phyloP scores from a whole-genome alignment of 1,140 invertebrate species.

The honey bee (Apis mellifera) region Amel_HAv3.1 CM009937.2:12362501-12363000 shows the following conservation, averaged over 20 bases:
- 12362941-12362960: slow-evolving; percentile 98
- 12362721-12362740: slow-evolving; percentile 95
- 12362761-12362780: slow-evolving; percentile 92
- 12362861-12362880: slow-evolving; percentile 97
- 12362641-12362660: slow-evolving; percentile 93
- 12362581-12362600: slow-evolving; percentile 94
- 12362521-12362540: slow-evolving; percentile 88
- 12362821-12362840: slow-evolving; percentile 98
- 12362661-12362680: slow-evolving; percentile 86
- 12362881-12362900: slow-evolving; percentile 96
- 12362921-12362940: slow-evolving; percentile 97
- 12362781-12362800: slow-evolving; percentile 96
- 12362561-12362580: slow-evolving; percentile 91
- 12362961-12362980: slow-evolving; percentile 98
- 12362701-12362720: slow-evolving; percentile 95
- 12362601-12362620: slow-evolving; percentile 96
- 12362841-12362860: slow-evolving; percentile 98
- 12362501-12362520: slow-evolving; percentile 84
- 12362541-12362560: slow-evolving; percentile 89
- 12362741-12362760: slow-evolving; percentile 97
- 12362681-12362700: slow-evolving; percentile 81
- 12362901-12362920: slow-evolving; percentile 92
- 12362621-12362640: slow-evolving; percentile 94
- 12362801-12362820: slow-evolving; percentile 98
- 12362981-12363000: slow-evolving; percentile 80